Base-by-base conservation (phyloP, 2,113 vertebrate species). In the Mirounga angustirostris region DNA sequence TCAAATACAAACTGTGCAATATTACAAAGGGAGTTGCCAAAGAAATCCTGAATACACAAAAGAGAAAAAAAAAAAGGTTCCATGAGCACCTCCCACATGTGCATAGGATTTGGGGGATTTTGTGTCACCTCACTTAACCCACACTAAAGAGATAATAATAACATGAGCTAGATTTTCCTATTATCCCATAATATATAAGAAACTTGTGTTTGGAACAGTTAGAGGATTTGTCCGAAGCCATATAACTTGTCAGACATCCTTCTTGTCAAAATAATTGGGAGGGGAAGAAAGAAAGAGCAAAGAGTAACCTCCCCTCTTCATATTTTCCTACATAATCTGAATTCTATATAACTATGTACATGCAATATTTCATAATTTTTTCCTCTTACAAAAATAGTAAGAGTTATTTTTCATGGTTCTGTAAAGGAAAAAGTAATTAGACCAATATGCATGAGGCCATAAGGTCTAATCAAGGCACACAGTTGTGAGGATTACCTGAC, bases 241-340 rank as follows among this genome's bases (percentile, higher is more conserved):
- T 30, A 30, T 7, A 52, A 80, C 58, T 63, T 58, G 28, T 36
- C 14, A 90, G 78, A 30, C 28, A 82, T 56, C 71, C 61, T 93
- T 94, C 85, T 78, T 79, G 18, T 81, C 54, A 58, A 95, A 96
- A 80, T 54, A 84, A 87, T 1, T 54, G 46, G 85, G n/a, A 89
- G 5, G 12, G 54, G 46, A n/a, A 92, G 33, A 69, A 4, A 36
- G n/a, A 46, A 3, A 69, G 2, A 52, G 67, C 81, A 56, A 86
- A 82, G 40, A 76, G 50, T 30, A 58, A 24, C 26, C 43, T 43
- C 69, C 33, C 74, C n/a, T 28, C 36, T 71, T 89, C 71, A 56
- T 40, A 33, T 69, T 89, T 80, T 74, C 76, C 82, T 36, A 16
- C 54, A 73, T 50, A 30, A 79, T 56, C 61, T 95, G 11, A 94